A percentile compares a stretch with the other conserved stretches of the same genome.
Conservation (phyloP, 92 coral and sea anemone species). For the Diadumene lineata region DNA sequence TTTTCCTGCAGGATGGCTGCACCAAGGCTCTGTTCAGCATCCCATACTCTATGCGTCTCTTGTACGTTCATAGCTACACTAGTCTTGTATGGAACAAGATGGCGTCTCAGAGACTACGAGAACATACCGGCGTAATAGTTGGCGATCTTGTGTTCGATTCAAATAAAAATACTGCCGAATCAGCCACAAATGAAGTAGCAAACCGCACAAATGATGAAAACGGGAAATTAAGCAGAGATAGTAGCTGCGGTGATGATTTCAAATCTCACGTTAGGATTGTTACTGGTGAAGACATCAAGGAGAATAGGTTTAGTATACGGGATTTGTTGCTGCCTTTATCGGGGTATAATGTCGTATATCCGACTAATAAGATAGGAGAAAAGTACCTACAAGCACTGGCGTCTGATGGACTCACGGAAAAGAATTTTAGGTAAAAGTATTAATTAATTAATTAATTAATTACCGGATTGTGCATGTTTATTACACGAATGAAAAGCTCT, state of each 20-base stretch:
- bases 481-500: too few relatives aligned
- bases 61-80: slow-evolving; percentile 77
- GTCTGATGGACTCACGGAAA: slow-evolving; percentile 47
- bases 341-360: slow-evolving; percentile 64
- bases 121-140: slow-evolving; percentile 36
- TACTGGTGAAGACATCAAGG: slow-evolving; percentile 36
- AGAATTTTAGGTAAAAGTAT: slow-evolving; percentile 57
- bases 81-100: slow-evolving; percentile 78
- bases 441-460: too few relatives aligned
- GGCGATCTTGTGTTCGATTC: slow-evolving; percentile 69
- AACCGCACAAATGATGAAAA: slow-evolving; percentile 4
- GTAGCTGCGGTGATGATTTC: slow-evolving; percentile 4
- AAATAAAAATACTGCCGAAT: background rate
- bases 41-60: slow-evolving; percentile 75
- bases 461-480: too few relatives aligned
- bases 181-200: background rate
- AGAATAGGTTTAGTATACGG: slow-evolving; percentile 42
- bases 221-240: too few relatives aligned
- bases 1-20: slow-evolving; percentile 68
- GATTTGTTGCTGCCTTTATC: slow-evolving; percentile 80
- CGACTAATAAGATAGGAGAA: slow-evolving; percentile 58
- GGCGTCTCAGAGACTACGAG: slow-evolving; percentile 63
- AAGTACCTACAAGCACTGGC: slow-evolving; percentile 61
- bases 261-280: slow-evolving; percentile 44
- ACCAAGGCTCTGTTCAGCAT: slow-evolving; percentile 75